phyloP scores from a whole-genome alignment of 1,140 invertebrate genomes.

The Pogonomyrmex barbatus region DNA sequence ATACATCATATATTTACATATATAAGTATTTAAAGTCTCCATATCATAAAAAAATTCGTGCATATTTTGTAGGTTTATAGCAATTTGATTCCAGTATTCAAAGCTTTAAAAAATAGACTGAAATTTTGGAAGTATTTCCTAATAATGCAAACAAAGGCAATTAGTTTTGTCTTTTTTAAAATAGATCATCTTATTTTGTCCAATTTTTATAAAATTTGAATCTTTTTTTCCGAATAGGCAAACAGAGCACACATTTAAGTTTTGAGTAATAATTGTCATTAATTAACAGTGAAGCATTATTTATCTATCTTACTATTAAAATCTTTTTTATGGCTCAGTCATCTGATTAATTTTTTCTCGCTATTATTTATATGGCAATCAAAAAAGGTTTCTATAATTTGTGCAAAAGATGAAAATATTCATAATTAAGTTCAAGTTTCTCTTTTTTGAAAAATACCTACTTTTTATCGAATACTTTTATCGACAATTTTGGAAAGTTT shows the following conservation, averaged over 20 bases:
- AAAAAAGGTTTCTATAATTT: not conserved
- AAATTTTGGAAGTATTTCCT: conserved; percentile 55
- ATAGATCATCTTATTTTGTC: conserved; percentile 16
- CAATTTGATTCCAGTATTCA: conserved; percentile 66
- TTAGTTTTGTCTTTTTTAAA: conserved; percentile 40
- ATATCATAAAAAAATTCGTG: conserved; percentile 68
- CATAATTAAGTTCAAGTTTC: not conserved
- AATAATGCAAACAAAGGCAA: conserved; percentile 33
- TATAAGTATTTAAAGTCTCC: conserved; percentile 66
- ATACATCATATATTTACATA: conserved; percentile 58
- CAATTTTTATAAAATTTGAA: conserved; percentile 15
- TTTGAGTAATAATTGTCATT: not conserved
- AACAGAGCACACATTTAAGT: not conserved
- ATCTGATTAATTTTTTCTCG: not conserved
- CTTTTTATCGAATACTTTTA: not conserved
- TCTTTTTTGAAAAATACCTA: not conserved
- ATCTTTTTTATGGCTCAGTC: not conserved
- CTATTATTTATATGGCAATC: not conserved
- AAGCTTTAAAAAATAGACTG: conserved; percentile 68
- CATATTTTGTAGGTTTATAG: conserved; percentile 61
- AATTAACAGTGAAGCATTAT: conserved; percentile 1
- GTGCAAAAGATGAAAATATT: not conserved
- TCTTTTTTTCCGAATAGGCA: not conserved
- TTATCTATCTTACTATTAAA: not conserved
- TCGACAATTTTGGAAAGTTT: not conserved